These are phyloP conservation scores for Drosophila anomalipes DNA, from an alignment of 2,888 invertebrate species.

Conservation along the genomic window DNA sequence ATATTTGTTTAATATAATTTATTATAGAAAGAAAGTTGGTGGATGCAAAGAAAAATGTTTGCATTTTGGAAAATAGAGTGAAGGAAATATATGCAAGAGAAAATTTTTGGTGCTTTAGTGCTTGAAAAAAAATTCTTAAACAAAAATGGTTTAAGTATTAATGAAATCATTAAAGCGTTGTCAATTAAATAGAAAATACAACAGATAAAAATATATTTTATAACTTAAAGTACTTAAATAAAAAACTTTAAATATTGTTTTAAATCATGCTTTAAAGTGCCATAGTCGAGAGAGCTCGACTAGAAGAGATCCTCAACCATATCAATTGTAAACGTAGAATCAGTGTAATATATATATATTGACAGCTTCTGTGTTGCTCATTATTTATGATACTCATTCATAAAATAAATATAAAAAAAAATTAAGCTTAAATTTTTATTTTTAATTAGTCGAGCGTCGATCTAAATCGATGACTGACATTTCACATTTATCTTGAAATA, in stretches of 20 bases:
- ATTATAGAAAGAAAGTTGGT: conserved; percentile 32
- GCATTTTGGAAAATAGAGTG: conserved; percentile 70
- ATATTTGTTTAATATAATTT: conserved; percentile 32
- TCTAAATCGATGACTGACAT: background rate
- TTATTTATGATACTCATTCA: background rate
- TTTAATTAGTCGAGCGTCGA: background rate
- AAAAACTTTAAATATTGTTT: background rate
- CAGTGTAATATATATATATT: background rate
- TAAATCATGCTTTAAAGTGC: background rate
- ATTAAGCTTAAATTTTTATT: background rate
- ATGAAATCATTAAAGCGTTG: background rate
- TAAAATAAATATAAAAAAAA: background rate
- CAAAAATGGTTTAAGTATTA: background rate
- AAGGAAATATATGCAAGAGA: conserved; percentile 78
- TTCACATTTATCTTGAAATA: background rate
- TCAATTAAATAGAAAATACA: conserved; percentile 1
- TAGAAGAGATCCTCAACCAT: background rate
- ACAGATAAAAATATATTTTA: background rate
- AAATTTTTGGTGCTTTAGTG: conserved; percentile 83
- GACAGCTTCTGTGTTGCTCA: background rate
- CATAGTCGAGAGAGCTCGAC: background rate
- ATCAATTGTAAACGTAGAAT: background rate
- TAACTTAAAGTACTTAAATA: background rate
- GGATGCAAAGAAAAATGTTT: conserved; percentile 38
- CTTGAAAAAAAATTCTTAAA: conserved; percentile 44